Evolutionary conservation across 1,140 invertebrate genomes (phyloP).

Genomic region (Agraylea sexmaculata): DNA sequence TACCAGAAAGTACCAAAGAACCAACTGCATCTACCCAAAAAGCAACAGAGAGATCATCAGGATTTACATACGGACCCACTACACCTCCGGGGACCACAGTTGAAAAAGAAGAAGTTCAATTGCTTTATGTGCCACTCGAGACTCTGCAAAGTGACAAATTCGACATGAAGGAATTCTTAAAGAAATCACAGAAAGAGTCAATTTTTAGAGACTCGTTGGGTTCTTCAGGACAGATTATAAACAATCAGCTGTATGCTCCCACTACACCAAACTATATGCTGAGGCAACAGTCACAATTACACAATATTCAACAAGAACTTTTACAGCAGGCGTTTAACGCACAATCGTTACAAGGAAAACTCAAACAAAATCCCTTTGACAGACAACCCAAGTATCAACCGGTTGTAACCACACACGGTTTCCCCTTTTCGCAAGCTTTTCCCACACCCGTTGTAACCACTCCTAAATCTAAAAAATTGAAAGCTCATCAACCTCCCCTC

Average conservation of each 20-base stretch:
- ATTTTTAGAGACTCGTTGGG: constrained; percentile 27
- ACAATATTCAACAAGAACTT: constrained; percentile 20
- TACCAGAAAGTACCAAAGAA: constrained; percentile 16
- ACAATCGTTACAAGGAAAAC: constrained; percentile 17
- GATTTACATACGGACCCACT: constrained; percentile 15
- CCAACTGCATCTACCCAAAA: constrained; percentile 20
- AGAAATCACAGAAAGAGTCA: constrained; percentile 24
- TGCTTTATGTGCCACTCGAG: constrained; percentile 69
- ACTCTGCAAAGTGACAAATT: constrained; percentile 50
- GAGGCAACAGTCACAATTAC: constrained; percentile 19
- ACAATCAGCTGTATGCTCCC: constrained; percentile 20
- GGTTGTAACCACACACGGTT: constrained; percentile 26
- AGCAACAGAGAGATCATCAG: constrained; percentile 23
- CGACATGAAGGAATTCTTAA: constrained; percentile 31
- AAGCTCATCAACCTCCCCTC: constrained; percentile 68
- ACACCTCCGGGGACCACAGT: constrained; percentile 17
- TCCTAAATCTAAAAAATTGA: constrained; percentile 42
- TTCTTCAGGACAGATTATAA: constrained; percentile 18
- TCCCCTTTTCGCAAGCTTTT: constrained; percentile 32
- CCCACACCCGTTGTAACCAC: constrained; percentile 35
- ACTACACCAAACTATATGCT: constrained; percentile 20
- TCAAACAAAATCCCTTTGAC: constrained; percentile 16
- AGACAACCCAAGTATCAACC: constrained; percentile 23
- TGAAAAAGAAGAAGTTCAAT: constrained; percentile 56
- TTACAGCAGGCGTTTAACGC: constrained; percentile 19